Evolutionary conservation across 2,888 invertebrate species (phyloP).

Genomic region (Mesochorus sp.): DNA sequence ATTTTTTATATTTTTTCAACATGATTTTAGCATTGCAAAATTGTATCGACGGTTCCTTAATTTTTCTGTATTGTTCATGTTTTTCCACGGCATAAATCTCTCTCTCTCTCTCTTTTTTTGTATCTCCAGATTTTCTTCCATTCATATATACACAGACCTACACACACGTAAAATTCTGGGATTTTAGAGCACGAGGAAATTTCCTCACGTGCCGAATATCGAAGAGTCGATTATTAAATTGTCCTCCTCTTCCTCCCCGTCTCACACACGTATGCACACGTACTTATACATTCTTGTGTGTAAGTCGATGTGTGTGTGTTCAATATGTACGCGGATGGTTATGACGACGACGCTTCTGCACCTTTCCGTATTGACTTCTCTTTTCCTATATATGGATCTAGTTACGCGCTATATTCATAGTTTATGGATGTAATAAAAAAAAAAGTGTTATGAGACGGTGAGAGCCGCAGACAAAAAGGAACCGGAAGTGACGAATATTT

Average conservation of each 20-base stretch:
- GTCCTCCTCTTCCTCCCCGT: background rate
- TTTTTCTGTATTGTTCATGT: no score
- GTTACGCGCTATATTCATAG: slow-evolving; percentile 1
- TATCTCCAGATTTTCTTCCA: background rate
- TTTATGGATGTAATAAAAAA: slow-evolving; percentile 4
- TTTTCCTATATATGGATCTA: background rate
- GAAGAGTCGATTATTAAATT: slow-evolving; percentile 51
- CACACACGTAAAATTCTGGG: background rate
- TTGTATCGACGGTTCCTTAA: no score
- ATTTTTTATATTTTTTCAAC: no score
- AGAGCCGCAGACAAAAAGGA: slow-evolving; percentile 40
- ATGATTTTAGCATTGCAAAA: no score
- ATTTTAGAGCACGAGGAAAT: slow-evolving; percentile 45
- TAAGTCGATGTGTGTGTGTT: background rate
- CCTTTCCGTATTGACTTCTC: slow-evolving; percentile 4
- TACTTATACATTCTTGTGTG: slow-evolving; percentile 2
- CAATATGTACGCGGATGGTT: background rate
- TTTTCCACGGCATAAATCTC: no score
- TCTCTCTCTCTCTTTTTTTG: no score
- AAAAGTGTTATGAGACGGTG: slow-evolving; percentile 13
- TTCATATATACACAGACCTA: background rate
- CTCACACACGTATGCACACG: background rate
- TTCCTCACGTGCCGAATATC: slow-evolving; percentile 59
- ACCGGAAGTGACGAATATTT: slow-evolving; percentile 53
- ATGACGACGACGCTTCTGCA: slow-evolving; percentile 15